Evolutionary conservation across 2,797 vertebrate species (phyloP), one percentile per base, ranked within the genome.

Genomic region (Peromyscus eremicus): DNA sequence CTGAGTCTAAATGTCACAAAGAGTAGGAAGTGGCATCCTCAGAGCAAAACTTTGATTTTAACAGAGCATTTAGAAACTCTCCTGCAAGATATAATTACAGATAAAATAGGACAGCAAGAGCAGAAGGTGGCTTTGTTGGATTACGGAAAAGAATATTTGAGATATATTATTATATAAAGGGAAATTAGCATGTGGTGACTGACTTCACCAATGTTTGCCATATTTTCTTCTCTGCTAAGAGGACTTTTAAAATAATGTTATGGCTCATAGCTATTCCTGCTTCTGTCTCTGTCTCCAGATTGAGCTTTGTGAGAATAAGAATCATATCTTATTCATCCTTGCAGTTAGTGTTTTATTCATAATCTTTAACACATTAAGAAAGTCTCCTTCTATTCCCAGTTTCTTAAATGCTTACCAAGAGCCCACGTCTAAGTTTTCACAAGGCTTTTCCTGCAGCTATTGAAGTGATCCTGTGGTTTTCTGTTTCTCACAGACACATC

Each of bases 181-280:
- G 55, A 93, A 94, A 82, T 80, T 94, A 93, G 34, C 90, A 76
- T 52, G 6, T 57, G 55, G 79, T 76, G 43, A n/a, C 43, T 86
- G 80, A 57, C 27, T 96, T 84, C 49, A 71, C 49, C 37, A 57
- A 76, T 71, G 52, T 52, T 77, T 80, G 14, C 37, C 68, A 84
- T 64, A 43, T 75, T 75, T 89, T 90, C 88, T 84, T 75, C 52
- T 76, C 57, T 60, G n/a, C n/a, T 85, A 73, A 77, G 73, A 82
- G 71, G 64, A 95, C 71, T 76, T 76, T 75, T 7, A 34, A 93
- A 66, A 55, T 29, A 32, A 55, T 66, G 17, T 34, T 43, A 11
- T 68, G 34, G 49, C 21, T 92, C 57, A 25, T 1, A 23, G 27
- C 37, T 49, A 0, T 40, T 34, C n/a, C 34, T 14, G 34, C 60